Base-by-base conservation (phyloP, 1,140 invertebrate genomes). In the Neoseiulus cucumeris region DNA sequence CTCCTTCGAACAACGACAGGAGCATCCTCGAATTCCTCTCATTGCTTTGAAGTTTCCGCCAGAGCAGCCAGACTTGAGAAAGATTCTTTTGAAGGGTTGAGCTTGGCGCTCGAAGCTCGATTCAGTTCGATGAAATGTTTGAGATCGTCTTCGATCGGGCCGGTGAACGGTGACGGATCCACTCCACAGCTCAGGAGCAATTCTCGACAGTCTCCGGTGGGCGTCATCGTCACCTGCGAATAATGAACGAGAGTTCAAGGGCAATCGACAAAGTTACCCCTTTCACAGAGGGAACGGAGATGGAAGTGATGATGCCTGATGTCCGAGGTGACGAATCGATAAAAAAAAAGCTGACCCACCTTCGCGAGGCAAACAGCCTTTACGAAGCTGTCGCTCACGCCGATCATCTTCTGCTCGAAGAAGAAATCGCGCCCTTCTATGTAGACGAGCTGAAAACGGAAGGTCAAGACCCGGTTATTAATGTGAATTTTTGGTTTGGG, bases 41-140 rank as follows among this genome's bases (percentile, higher is more conserved):
- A 39, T 4, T 39, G 33, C 33, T 6, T 39, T 9, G 9, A 39
- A 9, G 33, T 39, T 9, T 39, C 33, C 4, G 4, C 33, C 9
- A 9, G 4, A 39, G 33, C 33, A 39, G 33, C 33, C 4, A 39
- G 33, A 39, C 9, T 39, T 9, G 4, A 9, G 9, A 9, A 6
- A 4, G 33, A 39, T 39, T 39, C 33, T 39, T 39, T 59, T 9
- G 22, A 29, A 17, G 51, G 51, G 51, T 59, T 59, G 22, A 59
- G 51, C 22, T 59, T 59, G 14, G 25, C 51, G 33, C 51, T 59
- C 2, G 51, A 59, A 33, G 51, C 51, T 33, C 51, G 51, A 20
- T 59, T 59, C 51, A 59, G 22, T 20, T 59, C 51, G 22, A 59
- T 59, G 51, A 59, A 59, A 25, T 59, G 51, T 17, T 25, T 25